Evolutionary conservation across 1,140 invertebrate genomes (phyloP).

Genomic region (Trachymyrmex septentrionalis): DNA sequence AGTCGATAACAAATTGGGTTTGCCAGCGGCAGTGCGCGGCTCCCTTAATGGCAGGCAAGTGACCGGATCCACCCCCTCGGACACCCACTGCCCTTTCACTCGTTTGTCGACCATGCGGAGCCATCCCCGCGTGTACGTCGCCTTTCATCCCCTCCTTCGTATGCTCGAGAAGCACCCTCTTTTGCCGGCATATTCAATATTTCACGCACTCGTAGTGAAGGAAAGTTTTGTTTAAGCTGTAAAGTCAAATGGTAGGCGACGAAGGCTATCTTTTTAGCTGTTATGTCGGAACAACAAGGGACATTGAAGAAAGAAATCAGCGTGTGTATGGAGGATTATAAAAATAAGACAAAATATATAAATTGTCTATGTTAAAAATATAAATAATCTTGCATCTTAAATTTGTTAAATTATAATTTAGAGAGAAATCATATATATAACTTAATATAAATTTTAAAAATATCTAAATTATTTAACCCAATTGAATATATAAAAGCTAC

Average conservation of each 20-base stretch:
- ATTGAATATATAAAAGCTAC: neutral
- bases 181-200: slow-evolving; percentile 83
- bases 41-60: slow-evolving; percentile 84
- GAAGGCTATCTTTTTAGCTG: slow-evolving; percentile 76
- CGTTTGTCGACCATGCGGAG: slow-evolving; percentile 46
- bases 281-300: neutral
- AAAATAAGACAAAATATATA: neutral
- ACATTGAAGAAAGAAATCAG: slow-evolving; percentile 25
- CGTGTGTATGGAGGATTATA: neutral
- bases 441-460: neutral
- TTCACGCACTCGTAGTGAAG: slow-evolving; percentile 86
- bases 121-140: slow-evolving; percentile 37
- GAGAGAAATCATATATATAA: neutral
- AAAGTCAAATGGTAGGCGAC: slow-evolving; percentile 75
- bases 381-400: neutral
- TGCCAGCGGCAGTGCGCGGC: slow-evolving; percentile 82
- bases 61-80: slow-evolving; percentile 81
- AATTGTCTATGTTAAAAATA: neutral
- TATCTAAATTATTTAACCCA: neutral
- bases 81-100: slow-evolving; percentile 64
- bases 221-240: slow-evolving; percentile 86
- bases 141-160: slow-evolving; percentile 51
- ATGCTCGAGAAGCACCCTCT: slow-evolving; percentile 66
- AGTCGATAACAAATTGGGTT: slow-evolving; percentile 87
- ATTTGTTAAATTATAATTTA: slow-evolving; percentile 3